These are phyloP conservation scores for Subanguina moxae DNA, from an alignment of 1,140 invertebrate genomes.

Conservation along the genomic window DNA sequence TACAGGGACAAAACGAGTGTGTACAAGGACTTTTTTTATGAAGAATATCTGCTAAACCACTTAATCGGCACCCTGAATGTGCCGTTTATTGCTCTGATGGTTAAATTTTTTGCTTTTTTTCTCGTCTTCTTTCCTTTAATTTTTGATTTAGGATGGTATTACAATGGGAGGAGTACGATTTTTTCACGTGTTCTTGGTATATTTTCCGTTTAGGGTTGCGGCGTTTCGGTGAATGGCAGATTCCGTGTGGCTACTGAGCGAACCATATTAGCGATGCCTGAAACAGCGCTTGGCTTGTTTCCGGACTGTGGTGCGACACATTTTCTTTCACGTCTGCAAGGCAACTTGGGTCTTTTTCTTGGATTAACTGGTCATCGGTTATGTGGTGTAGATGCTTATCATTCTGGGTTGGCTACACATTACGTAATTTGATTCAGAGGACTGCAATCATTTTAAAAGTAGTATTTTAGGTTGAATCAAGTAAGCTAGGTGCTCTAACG, in stretches of 20 bases:
- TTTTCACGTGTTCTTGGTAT: neutral
- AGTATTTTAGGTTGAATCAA: conserved; percentile 2
- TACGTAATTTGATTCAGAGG: conserved; percentile 64
- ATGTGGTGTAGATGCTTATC: conserved; percentile 78
- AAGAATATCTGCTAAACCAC: conserved; percentile 84
- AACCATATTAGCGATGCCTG: conserved; percentile 97
- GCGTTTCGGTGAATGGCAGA: conserved; percentile 83
- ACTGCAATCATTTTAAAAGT: neutral
- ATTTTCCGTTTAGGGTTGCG: conserved; percentile 71
- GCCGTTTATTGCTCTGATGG: conserved; percentile 84
- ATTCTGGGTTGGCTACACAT: conserved; percentile 89
- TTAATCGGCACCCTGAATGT: conserved; percentile 80
- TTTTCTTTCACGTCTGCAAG: conserved; percentile 79
- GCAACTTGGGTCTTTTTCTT: conserved; percentile 83
- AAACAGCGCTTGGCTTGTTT: conserved; percentile 71
- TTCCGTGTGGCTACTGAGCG: conserved; percentile 91
- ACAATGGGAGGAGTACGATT: conserved; percentile 84
- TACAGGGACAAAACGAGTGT: conserved; percentile 58
- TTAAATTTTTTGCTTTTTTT: too few species aligned
- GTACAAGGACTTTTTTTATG: conserved; percentile 76
- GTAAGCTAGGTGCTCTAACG: neutral
- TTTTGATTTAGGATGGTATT: too few species aligned
- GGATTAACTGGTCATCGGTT: conserved; percentile 82
- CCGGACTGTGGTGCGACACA: conserved; percentile 91
- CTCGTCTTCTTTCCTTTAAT: too few species aligned